Percentiles rank a stretch among this genome's conserved stretches.
Conservation (phyloP, 2,888 invertebrate genomes). For the Drosophila mimica region DNA sequence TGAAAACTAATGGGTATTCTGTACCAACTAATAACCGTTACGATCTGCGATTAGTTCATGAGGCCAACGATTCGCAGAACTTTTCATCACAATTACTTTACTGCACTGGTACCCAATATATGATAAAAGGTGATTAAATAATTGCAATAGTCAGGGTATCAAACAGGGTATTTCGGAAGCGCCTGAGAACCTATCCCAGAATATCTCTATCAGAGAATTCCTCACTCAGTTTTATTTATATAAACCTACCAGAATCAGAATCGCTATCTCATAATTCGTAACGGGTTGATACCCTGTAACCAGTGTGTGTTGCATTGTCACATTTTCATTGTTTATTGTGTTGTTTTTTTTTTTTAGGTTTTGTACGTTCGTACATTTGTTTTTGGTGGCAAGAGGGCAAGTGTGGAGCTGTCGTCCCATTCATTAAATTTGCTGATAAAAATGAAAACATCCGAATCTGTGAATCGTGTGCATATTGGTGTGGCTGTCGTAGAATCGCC, state of each 20-base stretch:
- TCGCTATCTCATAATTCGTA: not conserved
- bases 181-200: not conserved
- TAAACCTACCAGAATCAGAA: too few species aligned
- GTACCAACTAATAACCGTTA: not conserved
- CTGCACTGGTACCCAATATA: not conserved
- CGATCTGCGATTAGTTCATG: not conserved
- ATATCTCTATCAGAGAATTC: not conserved
- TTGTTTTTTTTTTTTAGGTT: not conserved
- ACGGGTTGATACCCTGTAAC: not conserved
- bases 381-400: not conserved
- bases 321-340: not conserved
- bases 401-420: not conserved
- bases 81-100: not conserved
- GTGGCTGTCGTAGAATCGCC: not conserved
- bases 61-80: not conserved
- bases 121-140: not conserved
- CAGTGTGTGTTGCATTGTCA: not conserved
- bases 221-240: not conserved
- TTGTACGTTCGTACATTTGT: not conserved
- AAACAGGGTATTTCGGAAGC: too few species aligned
- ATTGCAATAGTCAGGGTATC: not conserved
- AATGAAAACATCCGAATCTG: not conserved
- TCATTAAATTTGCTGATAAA: not conserved
- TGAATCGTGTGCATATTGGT: slow-evolving; percentile 5
- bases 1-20: not conserved